Conservation (phyloP, 2,113 vertebrate genomes). For the Hippocampus abdominalis region DNA sequence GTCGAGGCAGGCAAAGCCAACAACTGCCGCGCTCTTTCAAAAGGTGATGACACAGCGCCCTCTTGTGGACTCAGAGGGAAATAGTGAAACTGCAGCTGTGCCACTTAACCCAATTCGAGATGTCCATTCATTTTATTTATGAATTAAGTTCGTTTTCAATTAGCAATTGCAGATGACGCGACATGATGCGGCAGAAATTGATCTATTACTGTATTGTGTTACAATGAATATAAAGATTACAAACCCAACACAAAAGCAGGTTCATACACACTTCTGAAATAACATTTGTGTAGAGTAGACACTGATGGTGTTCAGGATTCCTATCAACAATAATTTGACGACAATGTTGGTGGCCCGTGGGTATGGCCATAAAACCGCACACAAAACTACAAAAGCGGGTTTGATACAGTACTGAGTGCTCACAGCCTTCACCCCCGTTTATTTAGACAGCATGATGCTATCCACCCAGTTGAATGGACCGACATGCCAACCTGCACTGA, state of each 20-base stretch:
- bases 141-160: too few species aligned
- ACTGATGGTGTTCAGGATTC: too few species aligned
- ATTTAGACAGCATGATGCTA: slow-evolving; percentile 12
- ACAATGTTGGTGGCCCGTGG: too few species aligned
- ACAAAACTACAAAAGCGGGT: background rate
- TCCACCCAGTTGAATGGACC: slow-evolving; percentile 2
- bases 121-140: background rate
- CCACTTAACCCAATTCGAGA: background rate
- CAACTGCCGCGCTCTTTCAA: slow-evolving; percentile 20
- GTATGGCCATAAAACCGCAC: too few species aligned
- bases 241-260: background rate
- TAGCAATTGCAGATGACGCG: too few species aligned
- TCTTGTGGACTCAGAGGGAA: slow-evolving; percentile 51
- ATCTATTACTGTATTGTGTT: background rate
- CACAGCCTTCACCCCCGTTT: background rate
- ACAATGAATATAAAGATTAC: background rate
- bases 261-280: too few species aligned
- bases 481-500: background rate
- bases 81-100: slow-evolving; percentile 4
- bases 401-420: background rate
- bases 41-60: slow-evolving; percentile 42
- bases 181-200: background rate
- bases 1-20: background rate
- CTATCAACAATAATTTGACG: too few species aligned
- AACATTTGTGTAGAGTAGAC: too few species aligned